Evolutionary conservation across 2,113 vertebrate species (phyloP), one percentile per base, ranked within the genome.

Genomic region (Holacanthus passer): DNA sequence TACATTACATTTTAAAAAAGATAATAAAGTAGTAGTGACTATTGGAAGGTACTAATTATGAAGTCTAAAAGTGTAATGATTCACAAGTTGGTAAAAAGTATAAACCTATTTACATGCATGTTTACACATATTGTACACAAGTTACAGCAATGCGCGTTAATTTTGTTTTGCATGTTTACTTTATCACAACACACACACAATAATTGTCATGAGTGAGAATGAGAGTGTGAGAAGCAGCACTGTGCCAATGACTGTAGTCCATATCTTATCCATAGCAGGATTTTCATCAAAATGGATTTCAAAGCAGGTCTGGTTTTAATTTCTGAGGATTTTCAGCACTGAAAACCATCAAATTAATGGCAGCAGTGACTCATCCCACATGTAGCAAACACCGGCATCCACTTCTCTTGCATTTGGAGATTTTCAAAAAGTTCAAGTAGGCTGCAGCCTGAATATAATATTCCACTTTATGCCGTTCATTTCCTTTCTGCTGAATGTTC

Each of bases 381-480:
- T 64, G 27, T 31, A n/a, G 5, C 16, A 32, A 55, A 60, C 24
- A 72, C 11, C 20, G 64, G 24, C 12, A 68, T 52, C 9, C 27
- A 35, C 43, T 72, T 75, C 0, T 52, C 55, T 55, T 63, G 35
- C n/a, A 55, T 71, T 53, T 24, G 43, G 12, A 52, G 31, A 41
- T 67, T 66, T 45, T 65, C 65, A 66, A 79, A 29, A 22, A 55
- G 45, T 45, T 65, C 65, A 69, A 79, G 35, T 24, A 55, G 45
- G 50, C 35, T 52, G 45, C 41, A 41, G 62, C 27, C 47, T 39
- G 55, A 72, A 80, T 58, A 77, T 62, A 72, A 75, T 81, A 64
- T 56, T 85, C 24, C 69, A 71, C 70, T 77, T 65, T 55, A 75
- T 78, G 73, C 52, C 70, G 82, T 75, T 89, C 7, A 71, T 85